Conservation (phyloP, 2,888 invertebrate genomes). For the Cantharis rustica region DNA sequence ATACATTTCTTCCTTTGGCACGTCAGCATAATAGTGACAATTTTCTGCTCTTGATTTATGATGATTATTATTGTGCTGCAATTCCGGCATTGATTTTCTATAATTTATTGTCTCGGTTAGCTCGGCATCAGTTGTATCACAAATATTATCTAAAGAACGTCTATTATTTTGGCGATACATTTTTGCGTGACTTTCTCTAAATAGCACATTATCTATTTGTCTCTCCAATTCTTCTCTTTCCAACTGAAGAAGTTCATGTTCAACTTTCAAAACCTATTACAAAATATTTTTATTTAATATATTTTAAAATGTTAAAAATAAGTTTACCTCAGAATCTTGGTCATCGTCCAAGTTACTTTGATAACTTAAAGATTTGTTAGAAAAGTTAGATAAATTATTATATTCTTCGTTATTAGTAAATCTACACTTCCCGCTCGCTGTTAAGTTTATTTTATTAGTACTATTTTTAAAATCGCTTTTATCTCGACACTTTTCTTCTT, state of each 20-base stretch:
- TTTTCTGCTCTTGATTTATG: constrained; percentile 33
- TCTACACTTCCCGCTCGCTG: neutral
- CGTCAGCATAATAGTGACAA: neutral
- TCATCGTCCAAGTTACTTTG: constrained; percentile 36
- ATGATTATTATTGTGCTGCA: constrained; percentile 32
- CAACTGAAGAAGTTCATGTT: constrained; percentile 75
- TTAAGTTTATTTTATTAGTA: neutral
- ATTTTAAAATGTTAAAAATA: neutral
- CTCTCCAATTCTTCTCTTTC: constrained; percentile 79
- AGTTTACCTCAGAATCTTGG: constrained; percentile 51
- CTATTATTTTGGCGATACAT: constrained; percentile 46
- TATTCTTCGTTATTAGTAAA: constrained; percentile 44
- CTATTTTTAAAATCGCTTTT: constrained; percentile 4
- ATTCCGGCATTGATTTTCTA: constrained; percentile 53
- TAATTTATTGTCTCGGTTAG: constrained; percentile 36
- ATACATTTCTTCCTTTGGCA: constrained; percentile 37
- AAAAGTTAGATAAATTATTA: constrained; percentile 45
- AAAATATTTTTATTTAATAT: constrained; percentile 4
- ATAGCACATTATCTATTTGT: constrained; percentile 72
- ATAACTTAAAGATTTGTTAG: constrained; percentile 24
- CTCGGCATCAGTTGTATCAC: constrained; percentile 39
- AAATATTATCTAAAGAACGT: constrained; percentile 53
- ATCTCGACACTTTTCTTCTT: constrained; percentile 62
- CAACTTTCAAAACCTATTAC: constrained; percentile 71
- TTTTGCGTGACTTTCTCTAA: constrained; percentile 65